Base-by-base conservation (phyloP, 2,888 invertebrate species). In the Epirrhoe alternata region DNA sequence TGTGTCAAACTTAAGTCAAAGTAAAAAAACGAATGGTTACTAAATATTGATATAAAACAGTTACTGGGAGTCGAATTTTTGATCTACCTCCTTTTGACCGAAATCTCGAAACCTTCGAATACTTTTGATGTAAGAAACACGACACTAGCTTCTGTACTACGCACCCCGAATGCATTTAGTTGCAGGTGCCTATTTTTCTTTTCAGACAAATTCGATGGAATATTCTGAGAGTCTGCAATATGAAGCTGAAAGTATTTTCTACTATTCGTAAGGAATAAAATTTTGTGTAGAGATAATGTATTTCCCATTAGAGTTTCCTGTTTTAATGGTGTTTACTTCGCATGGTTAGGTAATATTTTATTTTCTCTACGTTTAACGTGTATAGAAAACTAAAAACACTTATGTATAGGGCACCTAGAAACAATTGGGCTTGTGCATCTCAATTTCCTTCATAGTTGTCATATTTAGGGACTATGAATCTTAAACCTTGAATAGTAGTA, bases 141-240 rank as follows among this genome's bases (percentile, higher is more conserved):
- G 38, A 17, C 24, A 38, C 42, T 17, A 31, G 50, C 56, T 60
- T 16, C 38, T 30, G 31, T 12, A n/a, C 82, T 52, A 63, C 17
- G 33, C 51, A 51, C 55, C 80, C 73, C 78, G 78, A 83, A 84
- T 90, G 91, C 90, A 87, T 89, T 90, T 90, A 90, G 86, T 86
- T 90, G 91, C 91, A 91, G 91, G 89, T 90, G 89, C 85, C 84
- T 86, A 85, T 88, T 82, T 90, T 89, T 89, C 88, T 90, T 90
- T 89, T 87, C 85, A 82, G 85, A 86, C 88, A 86, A 88, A 87
- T 88, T 86, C 86, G 82, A 4, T 12, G 38, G 12, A 81, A 87
- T 86, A 75, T 84, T 86, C 75, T 72, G 75, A 68, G 70, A 67
- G 78, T 78, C 81, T 65, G 63, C 54, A 60, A 53, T 10, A 42